Evolutionary conservation across 1,140 invertebrate species (phyloP).

Genomic region (Carposina sasakii): DNA sequence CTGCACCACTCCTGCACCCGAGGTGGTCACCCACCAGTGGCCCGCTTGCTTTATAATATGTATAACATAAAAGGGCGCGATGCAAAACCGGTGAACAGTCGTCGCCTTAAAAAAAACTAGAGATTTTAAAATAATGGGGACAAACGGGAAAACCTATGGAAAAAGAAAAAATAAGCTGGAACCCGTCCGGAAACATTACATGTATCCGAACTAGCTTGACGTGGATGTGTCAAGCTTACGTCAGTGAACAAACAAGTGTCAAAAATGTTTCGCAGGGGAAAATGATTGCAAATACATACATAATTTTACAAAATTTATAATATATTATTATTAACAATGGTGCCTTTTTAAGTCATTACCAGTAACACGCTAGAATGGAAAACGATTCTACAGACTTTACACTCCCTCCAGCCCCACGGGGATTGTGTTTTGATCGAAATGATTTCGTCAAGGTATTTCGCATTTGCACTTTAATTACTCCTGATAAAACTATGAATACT

Average conservation of each 20-base stretch:
- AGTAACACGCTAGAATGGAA: slow-evolving; percentile 45
- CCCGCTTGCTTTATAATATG: no score
- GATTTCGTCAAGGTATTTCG: slow-evolving; percentile 63
- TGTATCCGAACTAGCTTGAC: slow-evolving; percentile 32
- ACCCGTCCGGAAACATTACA: no score
- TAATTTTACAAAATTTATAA: slow-evolving; percentile 42
- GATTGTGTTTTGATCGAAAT: slow-evolving; percentile 82
- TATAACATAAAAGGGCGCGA: no score
- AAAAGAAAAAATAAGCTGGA: no score
- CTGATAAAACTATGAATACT: background rate
- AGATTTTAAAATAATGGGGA: no score
- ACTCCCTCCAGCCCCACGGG: slow-evolving; percentile 60
- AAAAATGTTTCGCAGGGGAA: slow-evolving; percentile 44
- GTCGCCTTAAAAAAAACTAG: no score
- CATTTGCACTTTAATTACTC: slow-evolving; percentile 6
- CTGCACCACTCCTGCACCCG: no score
- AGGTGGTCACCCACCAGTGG: no score
- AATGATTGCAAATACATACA: slow-evolving; percentile 35
- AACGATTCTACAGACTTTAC: slow-evolving; percentile 53
- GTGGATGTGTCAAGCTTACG: slow-evolving; percentile 57
- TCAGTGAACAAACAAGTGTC: slow-evolving; percentile 41
- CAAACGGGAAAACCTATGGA: no score
- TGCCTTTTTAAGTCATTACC: slow-evolving; percentile 54
- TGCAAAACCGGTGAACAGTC: no score
- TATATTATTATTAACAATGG: slow-evolving; percentile 49